These are phyloP conservation scores for Synanthedon tipuliformis DNA, from an alignment of 2,888 invertebrate species.

Conservation along the genomic window DNA sequence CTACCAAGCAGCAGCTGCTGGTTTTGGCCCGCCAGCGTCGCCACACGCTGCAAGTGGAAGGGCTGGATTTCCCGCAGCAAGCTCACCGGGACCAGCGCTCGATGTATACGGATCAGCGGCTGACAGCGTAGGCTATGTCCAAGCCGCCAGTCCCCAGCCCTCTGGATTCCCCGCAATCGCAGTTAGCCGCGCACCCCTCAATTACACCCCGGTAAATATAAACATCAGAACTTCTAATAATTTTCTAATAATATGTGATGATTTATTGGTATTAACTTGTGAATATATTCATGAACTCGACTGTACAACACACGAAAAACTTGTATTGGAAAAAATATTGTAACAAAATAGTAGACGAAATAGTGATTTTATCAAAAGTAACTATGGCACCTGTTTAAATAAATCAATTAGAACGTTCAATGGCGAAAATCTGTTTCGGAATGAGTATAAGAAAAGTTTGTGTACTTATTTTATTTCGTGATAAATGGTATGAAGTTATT, in stretches of 20 bases:
- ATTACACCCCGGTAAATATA: constrained; percentile 90
- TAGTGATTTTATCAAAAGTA: no score
- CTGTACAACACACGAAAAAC: no score
- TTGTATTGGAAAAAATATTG: no score
- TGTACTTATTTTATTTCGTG: constrained; percentile 44
- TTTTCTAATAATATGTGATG: no score
- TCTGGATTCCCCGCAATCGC: constrained; percentile 95
- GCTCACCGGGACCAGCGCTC: constrained; percentile 91
- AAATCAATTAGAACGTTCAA: constrained; percentile 11
- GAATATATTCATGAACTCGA: no score
- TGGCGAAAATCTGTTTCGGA: constrained; percentile 19
- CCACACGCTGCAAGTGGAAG: constrained; percentile 81
- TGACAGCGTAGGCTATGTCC: constrained; percentile 93
- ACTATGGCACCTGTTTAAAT: background rate
- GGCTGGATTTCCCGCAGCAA: constrained; percentile 89
- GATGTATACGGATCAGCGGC: constrained; percentile 94
- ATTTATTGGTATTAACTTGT: no score
- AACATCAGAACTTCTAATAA: no score
- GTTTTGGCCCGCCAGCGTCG: constrained; percentile 85
- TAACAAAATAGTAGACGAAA: no score
- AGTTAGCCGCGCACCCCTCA: constrained; percentile 92
- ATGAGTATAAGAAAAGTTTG: constrained; percentile 33
- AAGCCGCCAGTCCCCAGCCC: constrained; percentile 97
- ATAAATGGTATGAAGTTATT: constrained; percentile 69
- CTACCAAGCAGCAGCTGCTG: constrained; percentile 88